Percentiles rank a stretch among this genome's conserved stretches.
Evolutionary conservation across 2,888 invertebrate species (phyloP).

Genomic region (Gastracanthus pulcherrimus): DNA sequence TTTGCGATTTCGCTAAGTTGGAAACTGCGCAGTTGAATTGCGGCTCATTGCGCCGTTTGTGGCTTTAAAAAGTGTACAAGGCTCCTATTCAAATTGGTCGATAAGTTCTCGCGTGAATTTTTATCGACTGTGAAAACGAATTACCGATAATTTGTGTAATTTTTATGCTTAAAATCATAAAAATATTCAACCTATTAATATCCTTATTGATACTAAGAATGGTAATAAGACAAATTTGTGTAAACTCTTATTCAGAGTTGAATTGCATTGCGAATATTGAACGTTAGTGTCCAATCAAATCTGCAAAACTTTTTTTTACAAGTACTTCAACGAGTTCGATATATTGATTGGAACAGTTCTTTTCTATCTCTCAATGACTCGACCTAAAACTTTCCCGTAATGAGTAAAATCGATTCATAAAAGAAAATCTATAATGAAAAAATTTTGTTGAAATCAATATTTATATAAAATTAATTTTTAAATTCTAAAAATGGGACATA

Average conservation of each 20-base stretch:
- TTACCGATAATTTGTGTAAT: background rate
- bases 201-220: no score
- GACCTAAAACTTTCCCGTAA: slow-evolving; percentile 30
- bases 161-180: no score
- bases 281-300: slow-evolving; percentile 29
- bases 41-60: background rate
- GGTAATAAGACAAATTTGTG: slow-evolving; percentile 5
- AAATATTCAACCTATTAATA: no score
- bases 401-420: slow-evolving; percentile 26
- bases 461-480: background rate
- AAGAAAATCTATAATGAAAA: slow-evolving; percentile 6
- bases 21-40: background rate
- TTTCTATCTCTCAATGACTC: slow-evolving; percentile 29
- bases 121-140: background rate
- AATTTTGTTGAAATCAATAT: background rate
- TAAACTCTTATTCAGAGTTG: slow-evolving; percentile 5
- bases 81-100: background rate
- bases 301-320: slow-evolving; percentile 39
- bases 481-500: no score
- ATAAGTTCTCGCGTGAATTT: background rate
- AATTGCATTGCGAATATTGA: slow-evolving; percentile 21
- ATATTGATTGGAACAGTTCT: slow-evolving; percentile 42
- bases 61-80: background rate
- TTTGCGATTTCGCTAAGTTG: background rate
- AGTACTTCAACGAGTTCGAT: slow-evolving; percentile 34